Evolutionary conservation across 2,888 invertebrate species (phyloP).

Genomic region (Dynastes grantii): DNA sequence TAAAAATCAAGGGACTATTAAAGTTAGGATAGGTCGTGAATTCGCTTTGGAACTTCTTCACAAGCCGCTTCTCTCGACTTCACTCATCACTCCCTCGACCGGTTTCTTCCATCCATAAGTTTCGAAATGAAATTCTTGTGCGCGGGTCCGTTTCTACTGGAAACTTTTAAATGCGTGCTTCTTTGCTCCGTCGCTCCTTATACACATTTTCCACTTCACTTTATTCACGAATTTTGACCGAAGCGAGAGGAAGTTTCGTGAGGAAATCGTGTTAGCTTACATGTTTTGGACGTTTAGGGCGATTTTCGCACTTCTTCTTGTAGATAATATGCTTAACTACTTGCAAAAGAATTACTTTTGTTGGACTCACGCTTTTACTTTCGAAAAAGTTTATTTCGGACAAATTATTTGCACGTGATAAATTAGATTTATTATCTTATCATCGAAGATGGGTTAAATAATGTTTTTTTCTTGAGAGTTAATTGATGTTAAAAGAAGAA

Average conservation of each 20-base stretch:
- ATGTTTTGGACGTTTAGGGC: background rate
- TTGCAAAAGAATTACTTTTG: background rate
- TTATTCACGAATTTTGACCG: conserved; percentile 19
- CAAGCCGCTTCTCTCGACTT: conserved; percentile 6
- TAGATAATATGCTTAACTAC: conserved; percentile 12
- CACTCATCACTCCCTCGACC: background rate
- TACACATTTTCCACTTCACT: conserved; percentile 33
- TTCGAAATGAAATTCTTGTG: conserved; percentile 45
- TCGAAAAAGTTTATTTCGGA: background rate
- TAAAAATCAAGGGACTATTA: conserved; percentile 51
- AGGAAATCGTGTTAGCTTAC: conserved; percentile 4
- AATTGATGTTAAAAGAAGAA: too few relatives aligned
- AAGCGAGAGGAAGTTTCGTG: conserved; percentile 10
- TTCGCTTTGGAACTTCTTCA: conserved; percentile 30
- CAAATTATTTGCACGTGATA: background rate
- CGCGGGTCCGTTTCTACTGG: conserved; percentile 13
- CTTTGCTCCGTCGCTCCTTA: conserved; percentile 28
- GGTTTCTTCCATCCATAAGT: conserved; percentile 44
- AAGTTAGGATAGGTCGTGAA: conserved; percentile 51
- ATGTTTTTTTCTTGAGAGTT: too few relatives aligned
- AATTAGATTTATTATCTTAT: too few relatives aligned
- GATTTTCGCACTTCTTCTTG: background rate
- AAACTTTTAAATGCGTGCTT: conserved; percentile 35
- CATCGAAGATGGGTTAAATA: too few relatives aligned
- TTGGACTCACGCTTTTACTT: background rate